Base-by-base conservation (phyloP, 1,140 invertebrate genomes). In the Leptopilina clavipes region DNA sequence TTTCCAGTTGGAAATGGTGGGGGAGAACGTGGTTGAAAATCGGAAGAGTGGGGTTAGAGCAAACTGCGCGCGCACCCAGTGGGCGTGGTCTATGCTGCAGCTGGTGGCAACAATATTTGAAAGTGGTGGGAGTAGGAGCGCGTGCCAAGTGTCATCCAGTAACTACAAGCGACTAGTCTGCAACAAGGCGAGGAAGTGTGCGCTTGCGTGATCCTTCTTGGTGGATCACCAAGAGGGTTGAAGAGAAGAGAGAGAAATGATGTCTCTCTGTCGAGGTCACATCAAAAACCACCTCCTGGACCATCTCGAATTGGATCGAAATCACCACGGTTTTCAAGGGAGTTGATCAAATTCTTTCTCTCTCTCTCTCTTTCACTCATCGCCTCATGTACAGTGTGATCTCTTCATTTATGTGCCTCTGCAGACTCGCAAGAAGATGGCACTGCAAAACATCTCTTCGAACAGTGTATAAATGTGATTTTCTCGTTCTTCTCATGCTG, bases 141-240 rank as follows among this genome's bases (percentile, higher is more conserved):
- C 44, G 48, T 19, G 12, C 65, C 77, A 74, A 78, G 72, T 43
- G 22, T 25, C 71, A 75, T 74, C 71, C 74, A 73, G 76, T 79
- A 74, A 77, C 76, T 83, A 79, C 73, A 40, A 40, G 37, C 37
- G 79, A 83, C 85, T 86, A 89, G 89, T 89, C 85, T 80, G 86
- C 86, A 79, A 84, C 75, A 80, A 83, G 81, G 83, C 86, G 86
- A 86, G 87, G 76, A 73, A 85, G 74, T 82, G 84, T 86, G 87
- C 88, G 89, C 88, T 86, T 88, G 87, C 87, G 86, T 87, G 80
- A 80, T 82, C 86, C 80, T 82, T 77, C 80, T 40, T 31, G 25
- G 82, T 56, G 1, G 1, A 37, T 56, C 74, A 76, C 79, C 71
- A 73, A 72, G 22, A 65, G 70, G 72, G 43, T 72, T 76, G 40